Base-by-base conservation (phyloP, 2,113 vertebrate genomes). In the Pungitius pungitius region DNA sequence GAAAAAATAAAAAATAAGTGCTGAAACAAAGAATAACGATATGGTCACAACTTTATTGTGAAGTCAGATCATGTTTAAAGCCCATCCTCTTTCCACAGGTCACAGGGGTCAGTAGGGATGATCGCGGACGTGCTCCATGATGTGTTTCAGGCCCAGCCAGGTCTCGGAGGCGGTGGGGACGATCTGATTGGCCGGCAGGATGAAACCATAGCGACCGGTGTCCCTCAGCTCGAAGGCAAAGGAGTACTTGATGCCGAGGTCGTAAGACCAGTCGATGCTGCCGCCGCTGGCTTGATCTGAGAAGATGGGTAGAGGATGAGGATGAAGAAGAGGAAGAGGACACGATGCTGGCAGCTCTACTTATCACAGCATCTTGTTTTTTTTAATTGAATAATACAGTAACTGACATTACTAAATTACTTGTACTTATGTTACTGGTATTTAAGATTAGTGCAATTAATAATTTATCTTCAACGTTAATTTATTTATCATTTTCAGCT, bases 221-320 rank as follows among this genome's bases (percentile, higher is more conserved):
- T 97, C 96, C 64, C 96, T 94, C 80, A 97, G 94, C 88, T 98
- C 96, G 0, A 97, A 94, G 54, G 92, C 93, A 70, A 92, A 96
- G 54, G 96, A 95, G 33, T 96, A 97, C 80, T 95, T 96, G 83
- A 96, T 95, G 51, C 95, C 94, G 0, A 79, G 63, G 37, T 94
- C 54, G 0, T 97, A 97, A 68, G 94, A 92, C 96, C 96, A 97
- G 88, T 98, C 95, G 0, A 95, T 65, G 11, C 94, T 94, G 78
- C 94, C 95, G 27, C 96, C 96, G 0, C 93, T 95, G 5, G 95
- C 95, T 87, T 85, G 63, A 52, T 96, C 96, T 97, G 81, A 6
- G n/a, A 40, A 69, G 43, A 79, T 6, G 39, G 26, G 22, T 11
- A 22, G n/a, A 40, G 70, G 43, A 79, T 6, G 39, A 30, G 22